These are phyloP conservation scores for Muscicapa striata DNA, from an alignment of 2,797 vertebrate genomes.

Conservation along the genomic window DNA sequence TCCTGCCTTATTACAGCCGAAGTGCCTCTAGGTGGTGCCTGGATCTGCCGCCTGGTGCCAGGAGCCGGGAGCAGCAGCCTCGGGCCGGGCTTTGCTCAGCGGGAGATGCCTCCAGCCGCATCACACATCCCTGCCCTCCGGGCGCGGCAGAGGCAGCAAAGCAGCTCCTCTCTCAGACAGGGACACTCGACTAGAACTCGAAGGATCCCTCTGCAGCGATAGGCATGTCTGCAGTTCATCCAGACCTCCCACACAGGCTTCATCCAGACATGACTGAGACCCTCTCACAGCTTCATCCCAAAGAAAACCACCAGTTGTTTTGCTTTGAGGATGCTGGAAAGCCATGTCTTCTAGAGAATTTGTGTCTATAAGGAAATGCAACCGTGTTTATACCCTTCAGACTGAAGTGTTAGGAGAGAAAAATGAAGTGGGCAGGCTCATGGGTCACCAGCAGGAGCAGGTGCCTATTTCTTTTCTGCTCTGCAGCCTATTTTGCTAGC, in stretches of 20 bases:
- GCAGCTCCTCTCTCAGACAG: no score
- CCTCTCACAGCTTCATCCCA: background rate
- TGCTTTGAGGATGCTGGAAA: background rate
- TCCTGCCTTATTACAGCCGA: background rate
- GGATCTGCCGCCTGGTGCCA: constrained; percentile 31
- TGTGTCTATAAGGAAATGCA: background rate
- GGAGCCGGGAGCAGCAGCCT: background rate
- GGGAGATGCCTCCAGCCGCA: background rate
- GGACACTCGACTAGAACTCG: background rate
- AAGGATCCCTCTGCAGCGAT: background rate
- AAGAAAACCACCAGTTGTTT: background rate
- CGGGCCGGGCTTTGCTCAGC: background rate
- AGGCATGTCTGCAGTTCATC: background rate
- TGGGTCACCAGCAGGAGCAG: background rate
- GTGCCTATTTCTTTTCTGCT: background rate
- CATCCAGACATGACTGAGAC: background rate
- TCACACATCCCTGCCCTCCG: accelerated
- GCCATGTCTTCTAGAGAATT: background rate
- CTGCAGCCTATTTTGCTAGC: background rate
- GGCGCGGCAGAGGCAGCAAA: background rate
- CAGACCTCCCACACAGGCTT: accelerated
- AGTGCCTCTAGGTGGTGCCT: constrained; percentile 75
- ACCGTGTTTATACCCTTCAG: background rate
- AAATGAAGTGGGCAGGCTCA: accelerated
- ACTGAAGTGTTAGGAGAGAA: background rate